Percentiles rank a stretch among this genome's conserved stretches.
Evolutionary conservation across 2,113 vertebrate species (phyloP).

Genomic region (Corythoichthys intestinalis): DNA sequence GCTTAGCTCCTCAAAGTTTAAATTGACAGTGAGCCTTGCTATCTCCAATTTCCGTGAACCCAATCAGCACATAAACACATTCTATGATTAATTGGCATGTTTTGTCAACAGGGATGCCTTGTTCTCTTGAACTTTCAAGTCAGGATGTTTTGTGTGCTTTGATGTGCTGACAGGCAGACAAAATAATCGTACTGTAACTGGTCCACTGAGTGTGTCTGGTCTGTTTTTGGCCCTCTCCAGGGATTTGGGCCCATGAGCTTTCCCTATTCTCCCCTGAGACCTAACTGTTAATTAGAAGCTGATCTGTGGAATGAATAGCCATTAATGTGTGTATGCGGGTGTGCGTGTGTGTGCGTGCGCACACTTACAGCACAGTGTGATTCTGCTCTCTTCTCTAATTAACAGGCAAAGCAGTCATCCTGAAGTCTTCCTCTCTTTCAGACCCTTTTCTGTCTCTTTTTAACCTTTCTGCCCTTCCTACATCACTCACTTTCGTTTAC

Average conservation of each 20-base stretch:
- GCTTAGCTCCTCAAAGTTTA: background rate
- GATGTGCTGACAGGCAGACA: slow-evolving; percentile 7
- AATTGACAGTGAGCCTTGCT: background rate
- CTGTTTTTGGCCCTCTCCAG: slow-evolving; percentile 49
- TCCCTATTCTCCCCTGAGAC: slow-evolving; percentile 57
- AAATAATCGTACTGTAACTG: slow-evolving; percentile 18
- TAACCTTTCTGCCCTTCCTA: slow-evolving; percentile 30
- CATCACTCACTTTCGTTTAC: slow-evolving; percentile 17
- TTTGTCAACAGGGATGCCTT: background rate
- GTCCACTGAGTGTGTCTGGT: slow-evolving; percentile 47
- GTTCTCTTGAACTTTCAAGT: background rate
- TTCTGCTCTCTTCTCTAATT: slow-evolving; percentile 65
- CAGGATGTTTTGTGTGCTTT: background rate
- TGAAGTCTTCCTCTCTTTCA: slow-evolving; percentile 36
- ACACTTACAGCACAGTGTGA: slow-evolving; percentile 38
- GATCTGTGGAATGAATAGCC: slow-evolving; percentile 57
- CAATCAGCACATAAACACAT: background rate
- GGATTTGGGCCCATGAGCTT: slow-evolving; percentile 61
- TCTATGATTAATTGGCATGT: slow-evolving; percentile 2
- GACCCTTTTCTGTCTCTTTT: slow-evolving; percentile 22
- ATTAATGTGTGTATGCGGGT: slow-evolving; percentile 55
- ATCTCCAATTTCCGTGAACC: background rate
- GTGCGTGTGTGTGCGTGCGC: slow-evolving; percentile 18
- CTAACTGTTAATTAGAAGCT: slow-evolving; percentile 68
- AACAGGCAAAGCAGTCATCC: slow-evolving; percentile 64